phyloP scores from a whole-genome alignment of 2,888 invertebrate genomes.

The Balanococcus diminutus region DNA sequence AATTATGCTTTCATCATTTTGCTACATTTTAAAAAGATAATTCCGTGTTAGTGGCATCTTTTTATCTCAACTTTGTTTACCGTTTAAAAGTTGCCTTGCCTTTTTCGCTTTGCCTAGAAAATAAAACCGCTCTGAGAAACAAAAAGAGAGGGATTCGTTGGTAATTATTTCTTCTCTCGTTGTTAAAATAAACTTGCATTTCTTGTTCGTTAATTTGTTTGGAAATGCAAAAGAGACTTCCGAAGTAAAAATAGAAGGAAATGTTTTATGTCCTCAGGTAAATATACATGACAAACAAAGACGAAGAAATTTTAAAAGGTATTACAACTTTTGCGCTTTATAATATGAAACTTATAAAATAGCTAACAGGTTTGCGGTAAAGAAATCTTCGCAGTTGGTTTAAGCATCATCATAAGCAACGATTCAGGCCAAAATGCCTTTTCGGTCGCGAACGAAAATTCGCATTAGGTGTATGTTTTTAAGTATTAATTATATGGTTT shows the following conservation, averaged over 20 bases:
- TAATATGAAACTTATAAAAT: background rate
- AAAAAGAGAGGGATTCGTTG: background rate
- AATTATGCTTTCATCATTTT: slow-evolving; percentile 12
- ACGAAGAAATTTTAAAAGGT: slow-evolving; percentile 6
- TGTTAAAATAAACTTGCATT: slow-evolving; percentile 16
- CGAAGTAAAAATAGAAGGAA: slow-evolving; percentile 4
- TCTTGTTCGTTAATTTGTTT: slow-evolving; percentile 14
- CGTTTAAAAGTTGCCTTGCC: slow-evolving; percentile 10
- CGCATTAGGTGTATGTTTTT: background rate
- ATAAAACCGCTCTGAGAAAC: background rate
- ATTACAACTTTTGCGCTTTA: background rate
- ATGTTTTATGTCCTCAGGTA: slow-evolving; percentile 8
- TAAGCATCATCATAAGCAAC: background rate
- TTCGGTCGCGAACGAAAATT: background rate
- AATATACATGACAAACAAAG: slow-evolving; percentile 23
- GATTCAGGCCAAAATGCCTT: background rate
- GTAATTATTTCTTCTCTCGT: background rate
- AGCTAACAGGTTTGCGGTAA: background rate
- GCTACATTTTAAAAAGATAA: slow-evolving; percentile 16
- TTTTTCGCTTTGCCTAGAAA: background rate
- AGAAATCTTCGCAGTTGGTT: background rate
- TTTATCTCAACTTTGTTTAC: slow-evolving; percentile 13
- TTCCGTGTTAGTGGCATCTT: slow-evolving; percentile 15
- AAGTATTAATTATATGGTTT: background rate
- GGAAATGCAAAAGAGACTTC: background rate